These are phyloP conservation scores for Megaustenia siamemsis DNA, from an alignment of 2,888 invertebrate genomes.

Conservation along the genomic window DNA sequence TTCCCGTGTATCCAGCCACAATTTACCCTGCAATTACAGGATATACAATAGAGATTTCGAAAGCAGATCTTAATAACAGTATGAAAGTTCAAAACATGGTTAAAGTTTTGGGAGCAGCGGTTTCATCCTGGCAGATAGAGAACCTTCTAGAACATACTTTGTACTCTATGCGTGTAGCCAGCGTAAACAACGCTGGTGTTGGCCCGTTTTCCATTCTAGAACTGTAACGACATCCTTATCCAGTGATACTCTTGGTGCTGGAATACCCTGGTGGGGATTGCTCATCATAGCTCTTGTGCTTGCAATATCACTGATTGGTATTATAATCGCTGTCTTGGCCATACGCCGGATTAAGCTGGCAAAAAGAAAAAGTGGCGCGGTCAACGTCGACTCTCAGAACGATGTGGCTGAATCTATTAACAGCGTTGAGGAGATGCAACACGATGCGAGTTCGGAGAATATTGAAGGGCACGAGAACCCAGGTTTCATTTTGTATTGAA, in stretches of 20 bases:
- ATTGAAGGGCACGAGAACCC: slow-evolving; percentile 19
- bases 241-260: background rate
- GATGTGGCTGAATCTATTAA: background rate
- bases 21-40: slow-evolving; percentile 17
- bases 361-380: slow-evolving; percentile 39
- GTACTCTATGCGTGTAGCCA: slow-evolving; percentile 36
- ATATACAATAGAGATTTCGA: background rate
- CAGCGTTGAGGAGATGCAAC: background rate
- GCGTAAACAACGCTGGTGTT: slow-evolving; percentile 16
- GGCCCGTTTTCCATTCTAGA: slow-evolving; percentile 36
- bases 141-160: slow-evolving; percentile 2
- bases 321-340: background rate
- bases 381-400: background rate
- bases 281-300: slow-evolving; percentile 3
- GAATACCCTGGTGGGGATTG: slow-evolving; percentile 16
- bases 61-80: background rate
- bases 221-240: slow-evolving; percentile 18
- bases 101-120: background rate
- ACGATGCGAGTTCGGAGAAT: background rate
- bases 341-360: slow-evolving; percentile 34
- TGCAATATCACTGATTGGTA: background rate
- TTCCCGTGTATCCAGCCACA: background rate
- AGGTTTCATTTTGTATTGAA: slow-evolving; percentile 20
- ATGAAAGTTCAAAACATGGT: background rate
- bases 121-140: background rate